phyloP scores from a whole-genome alignment of 2,888 invertebrate species.

The Caenorhabditis sulstoni region DNA sequence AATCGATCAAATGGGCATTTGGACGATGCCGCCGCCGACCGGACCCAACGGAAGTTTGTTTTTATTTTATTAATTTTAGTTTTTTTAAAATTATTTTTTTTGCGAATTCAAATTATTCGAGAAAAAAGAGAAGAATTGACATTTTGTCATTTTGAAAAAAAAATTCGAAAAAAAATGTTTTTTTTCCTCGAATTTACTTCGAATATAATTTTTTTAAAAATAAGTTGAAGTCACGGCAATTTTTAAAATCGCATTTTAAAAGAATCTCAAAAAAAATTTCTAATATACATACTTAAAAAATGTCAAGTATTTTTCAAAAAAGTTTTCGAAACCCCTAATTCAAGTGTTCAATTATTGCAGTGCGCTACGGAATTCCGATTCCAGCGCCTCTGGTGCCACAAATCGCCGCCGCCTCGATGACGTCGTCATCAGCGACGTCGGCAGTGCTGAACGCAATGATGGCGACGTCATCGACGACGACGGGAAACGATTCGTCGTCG shows the following conservation, averaged over 20 bases:
- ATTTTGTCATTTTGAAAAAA: too few relatives aligned
- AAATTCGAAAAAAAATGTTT: too few relatives aligned
- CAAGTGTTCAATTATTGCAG: conserved; percentile 14
- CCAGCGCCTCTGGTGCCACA: conserved; percentile 37
- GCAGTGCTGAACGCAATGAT: conserved; percentile 13
- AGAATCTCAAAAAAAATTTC: too few relatives aligned
- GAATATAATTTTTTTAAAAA: too few relatives aligned
- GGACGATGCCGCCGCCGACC: conserved; percentile 47
- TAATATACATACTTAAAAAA: too few relatives aligned
- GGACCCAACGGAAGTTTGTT: conserved; percentile 37
- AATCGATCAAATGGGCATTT: conserved; percentile 45
- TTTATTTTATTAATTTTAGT: neutral
- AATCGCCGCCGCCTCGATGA: conserved; percentile 25
- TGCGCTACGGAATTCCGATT: conserved; percentile 58
- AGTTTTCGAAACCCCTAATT: neutral
- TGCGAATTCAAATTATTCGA: too few relatives aligned
- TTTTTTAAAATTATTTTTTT: neutral
- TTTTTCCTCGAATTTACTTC: too few relatives aligned
- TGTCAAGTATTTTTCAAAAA: too few relatives aligned
- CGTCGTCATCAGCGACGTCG: conserved; percentile 26
- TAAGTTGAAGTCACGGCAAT: too few relatives aligned
- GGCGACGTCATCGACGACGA: conserved; percentile 28
- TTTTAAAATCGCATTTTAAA: too few relatives aligned
- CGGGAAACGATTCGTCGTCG: conserved; percentile 33
- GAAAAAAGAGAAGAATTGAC: too few relatives aligned